A percentile compares a stretch with the other conserved stretches of the same genome.
Evolutionary conservation across 1,140 invertebrate genomes (phyloP).

Genomic region (Dendroctonus valens): DNA sequence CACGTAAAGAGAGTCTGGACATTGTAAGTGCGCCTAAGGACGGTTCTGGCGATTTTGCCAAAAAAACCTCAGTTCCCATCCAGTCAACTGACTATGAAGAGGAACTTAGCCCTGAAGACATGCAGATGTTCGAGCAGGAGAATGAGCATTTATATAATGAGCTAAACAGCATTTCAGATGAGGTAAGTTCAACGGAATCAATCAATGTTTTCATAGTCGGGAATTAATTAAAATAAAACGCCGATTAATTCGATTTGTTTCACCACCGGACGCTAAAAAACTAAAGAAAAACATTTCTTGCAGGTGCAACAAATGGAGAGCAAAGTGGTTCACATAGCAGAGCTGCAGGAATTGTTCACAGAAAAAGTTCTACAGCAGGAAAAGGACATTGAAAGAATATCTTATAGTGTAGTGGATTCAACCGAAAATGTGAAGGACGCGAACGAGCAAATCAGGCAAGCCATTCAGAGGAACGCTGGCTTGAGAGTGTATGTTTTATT

Average conservation of each 20-base stretch:
- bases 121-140: constrained; percentile 87
- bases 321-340: constrained; percentile 93
- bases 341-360: constrained; percentile 94
- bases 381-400: constrained; percentile 86
- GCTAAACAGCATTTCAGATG: constrained; percentile 67
- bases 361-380: constrained; percentile 97
- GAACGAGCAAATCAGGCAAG: constrained; percentile 94
- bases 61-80: no score
- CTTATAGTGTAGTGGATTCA: constrained; percentile 81
- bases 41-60: constrained; percentile 13
- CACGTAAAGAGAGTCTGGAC: constrained; percentile 17
- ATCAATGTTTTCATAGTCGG: background rate
- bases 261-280: no score
- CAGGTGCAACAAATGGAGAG: constrained; percentile 83
- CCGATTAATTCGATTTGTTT: no score
- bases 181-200: constrained; percentile 13
- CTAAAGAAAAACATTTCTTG: constrained; percentile 32
- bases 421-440: constrained; percentile 95
- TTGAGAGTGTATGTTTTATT: constrained; percentile 92
- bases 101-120: constrained; percentile 78
- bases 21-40: background rate
- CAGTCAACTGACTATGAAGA: constrained; percentile 55
- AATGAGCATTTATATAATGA: constrained; percentile 82
- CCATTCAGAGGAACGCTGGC: constrained; percentile 94
- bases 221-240: no score